Percentiles rank a stretch among this genome's conserved stretches.
Evolutionary conservation across 2,888 invertebrate genomes (phyloP).

Genomic region (Cheilosia soror): DNA sequence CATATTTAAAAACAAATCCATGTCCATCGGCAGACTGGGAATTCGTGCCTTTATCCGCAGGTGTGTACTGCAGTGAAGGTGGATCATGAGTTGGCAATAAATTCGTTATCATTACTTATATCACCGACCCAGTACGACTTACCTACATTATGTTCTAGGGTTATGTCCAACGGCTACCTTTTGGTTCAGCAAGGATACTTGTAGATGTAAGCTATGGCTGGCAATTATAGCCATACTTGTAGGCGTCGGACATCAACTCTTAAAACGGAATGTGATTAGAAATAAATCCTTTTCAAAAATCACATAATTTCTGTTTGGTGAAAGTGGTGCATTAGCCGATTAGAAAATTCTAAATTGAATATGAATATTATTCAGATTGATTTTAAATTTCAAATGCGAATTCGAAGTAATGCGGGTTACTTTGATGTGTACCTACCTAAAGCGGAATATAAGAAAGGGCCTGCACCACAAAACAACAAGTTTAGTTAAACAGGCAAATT

Average conservation of each 20-base stretch:
- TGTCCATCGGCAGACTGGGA: conserved; percentile 41
- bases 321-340: conserved; percentile 3
- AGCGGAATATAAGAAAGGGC: no score
- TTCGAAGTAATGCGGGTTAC: no score
- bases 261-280: neutral
- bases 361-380: neutral
- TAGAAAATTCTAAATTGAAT: neutral
- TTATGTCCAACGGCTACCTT: conserved; percentile 3
- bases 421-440: no score
- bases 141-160: neutral
- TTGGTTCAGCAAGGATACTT: neutral
- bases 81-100: conserved; percentile 62
- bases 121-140: conserved; percentile 18
- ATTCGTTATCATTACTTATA: conserved; percentile 53
- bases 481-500: no score
- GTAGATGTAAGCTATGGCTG: conserved; percentile 5
- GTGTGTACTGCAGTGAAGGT: conserved; percentile 44
- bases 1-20: conserved; percentile 51
- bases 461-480: no score
- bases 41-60: conserved; percentile 42
- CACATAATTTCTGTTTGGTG: neutral
- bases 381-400: no score
- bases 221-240: neutral
- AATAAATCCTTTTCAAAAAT: neutral
- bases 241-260: neutral